Evolutionary conservation across 2,113 vertebrate genomes (phyloP).

Genomic region (Lynx canadensis): DNA sequence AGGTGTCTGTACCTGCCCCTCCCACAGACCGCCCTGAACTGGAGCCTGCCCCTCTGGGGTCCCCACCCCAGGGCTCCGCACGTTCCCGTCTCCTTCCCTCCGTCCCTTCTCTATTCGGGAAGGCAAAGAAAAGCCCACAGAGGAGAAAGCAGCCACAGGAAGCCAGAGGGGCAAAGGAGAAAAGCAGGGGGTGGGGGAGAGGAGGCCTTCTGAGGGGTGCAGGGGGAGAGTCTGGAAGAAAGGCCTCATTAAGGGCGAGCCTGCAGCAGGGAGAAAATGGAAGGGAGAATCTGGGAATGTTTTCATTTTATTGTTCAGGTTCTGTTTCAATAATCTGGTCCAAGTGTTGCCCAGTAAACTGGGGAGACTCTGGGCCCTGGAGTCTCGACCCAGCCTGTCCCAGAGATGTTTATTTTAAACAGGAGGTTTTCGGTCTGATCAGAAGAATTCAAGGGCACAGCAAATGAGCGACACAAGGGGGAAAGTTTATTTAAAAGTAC

Average conservation of each 20-base stretch:
- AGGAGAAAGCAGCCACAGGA: background rate
- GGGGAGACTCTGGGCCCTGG: background rate
- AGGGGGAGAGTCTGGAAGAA: background rate
- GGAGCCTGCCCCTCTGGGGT: too few relatives aligned
- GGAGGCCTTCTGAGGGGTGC: background rate
- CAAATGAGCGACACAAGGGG: background rate
- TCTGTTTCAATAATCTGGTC: background rate
- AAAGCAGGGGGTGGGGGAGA: background rate
- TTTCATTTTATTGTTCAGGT: background rate
- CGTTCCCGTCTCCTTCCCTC: background rate
- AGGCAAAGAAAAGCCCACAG: background rate
- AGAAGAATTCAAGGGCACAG: background rate
- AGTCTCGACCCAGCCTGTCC: background rate
- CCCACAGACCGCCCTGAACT: background rate
- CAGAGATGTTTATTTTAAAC: background rate
- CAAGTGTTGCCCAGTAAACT: background rate
- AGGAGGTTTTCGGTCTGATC: too few relatives aligned
- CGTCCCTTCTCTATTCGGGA: background rate
- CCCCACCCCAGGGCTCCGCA: background rate
- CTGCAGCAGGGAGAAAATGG: background rate
- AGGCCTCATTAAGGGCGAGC: background rate
- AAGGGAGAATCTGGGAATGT: background rate
- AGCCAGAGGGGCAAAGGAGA: background rate
- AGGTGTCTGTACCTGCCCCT: background rate
- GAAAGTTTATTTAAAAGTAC: background rate